These are phyloP conservation scores for Amphiprion ocellaris DNA, from an alignment of 2,113 vertebrate species.

Conservation along the genomic window DNA sequence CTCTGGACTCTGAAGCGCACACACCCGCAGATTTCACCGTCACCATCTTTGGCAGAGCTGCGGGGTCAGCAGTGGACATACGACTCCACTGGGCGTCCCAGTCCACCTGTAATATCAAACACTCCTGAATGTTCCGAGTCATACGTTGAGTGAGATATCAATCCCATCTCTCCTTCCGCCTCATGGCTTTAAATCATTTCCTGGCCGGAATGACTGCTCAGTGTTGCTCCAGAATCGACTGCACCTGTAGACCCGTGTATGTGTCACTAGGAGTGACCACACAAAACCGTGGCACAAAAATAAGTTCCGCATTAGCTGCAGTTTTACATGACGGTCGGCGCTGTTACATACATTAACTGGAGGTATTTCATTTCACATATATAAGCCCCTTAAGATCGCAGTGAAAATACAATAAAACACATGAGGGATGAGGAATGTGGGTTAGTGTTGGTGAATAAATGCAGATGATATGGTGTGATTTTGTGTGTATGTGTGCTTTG, in stretches of 20 bases:
- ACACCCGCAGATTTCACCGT: conserved; percentile 31
- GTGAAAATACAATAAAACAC: conserved; percentile 52
- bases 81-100: conserved; percentile 55
- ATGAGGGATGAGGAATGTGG: conserved; percentile 27
- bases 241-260: conserved; percentile 41
- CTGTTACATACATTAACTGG: conserved; percentile 35
- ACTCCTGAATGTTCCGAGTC: conserved; percentile 24
- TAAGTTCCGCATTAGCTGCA: conserved; percentile 1
- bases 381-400: conserved; percentile 22
- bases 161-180: conserved; percentile 33
- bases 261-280: conserved; percentile 34
- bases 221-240: conserved; percentile 2
- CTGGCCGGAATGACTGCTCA: conserved; percentile 27
- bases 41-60: conserved; percentile 45
- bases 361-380: conserved; percentile 48
- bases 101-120: conserved; percentile 69
- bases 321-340: background rate
- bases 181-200: conserved; percentile 59
- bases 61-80: conserved; percentile 53
- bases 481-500: background rate
- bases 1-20: conserved; percentile 15
- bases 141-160: conserved; percentile 53
- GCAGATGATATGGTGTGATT: conserved; percentile 20
- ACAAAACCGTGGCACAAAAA: background rate
- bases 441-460: conserved; percentile 17